Conservation (phyloP, 2,797 vertebrate species). For the Periparus ater region DNA sequence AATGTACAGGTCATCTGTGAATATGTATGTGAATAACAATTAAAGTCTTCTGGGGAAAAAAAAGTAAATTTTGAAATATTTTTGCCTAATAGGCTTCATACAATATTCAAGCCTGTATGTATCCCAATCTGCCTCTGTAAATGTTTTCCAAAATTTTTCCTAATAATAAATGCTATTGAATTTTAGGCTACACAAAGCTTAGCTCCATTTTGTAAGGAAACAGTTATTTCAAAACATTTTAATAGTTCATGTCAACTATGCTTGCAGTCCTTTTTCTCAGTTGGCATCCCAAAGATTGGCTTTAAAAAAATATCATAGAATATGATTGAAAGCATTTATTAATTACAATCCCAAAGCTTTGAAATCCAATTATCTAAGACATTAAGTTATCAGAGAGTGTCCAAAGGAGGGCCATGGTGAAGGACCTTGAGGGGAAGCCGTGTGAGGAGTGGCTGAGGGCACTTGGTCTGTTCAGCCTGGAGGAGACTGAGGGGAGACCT, state of each 20-base stretch:
- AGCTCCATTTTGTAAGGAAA: not conserved
- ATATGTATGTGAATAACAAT: not conserved
- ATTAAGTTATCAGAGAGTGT: not conserved
- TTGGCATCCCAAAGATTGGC: not conserved
- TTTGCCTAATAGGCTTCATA: not conserved
- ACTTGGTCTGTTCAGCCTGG: not conserved
- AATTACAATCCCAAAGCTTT: not conserved
- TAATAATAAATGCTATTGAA: not conserved
- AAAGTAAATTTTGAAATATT: not conserved
- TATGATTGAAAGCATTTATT: not conserved
- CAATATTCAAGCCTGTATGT: not conserved
- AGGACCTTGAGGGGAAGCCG: accelerated
- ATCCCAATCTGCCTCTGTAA: not conserved
- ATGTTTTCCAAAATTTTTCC: not conserved
- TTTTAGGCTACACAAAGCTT: not conserved
- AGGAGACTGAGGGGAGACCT: not conserved
- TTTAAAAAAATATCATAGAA: not conserved
- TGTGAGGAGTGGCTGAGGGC: accelerated
- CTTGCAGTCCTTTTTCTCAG: not conserved
- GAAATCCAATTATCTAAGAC: not conserved
- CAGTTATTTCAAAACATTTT: not conserved
- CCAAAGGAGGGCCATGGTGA: not conserved
- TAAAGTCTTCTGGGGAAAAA: not conserved
- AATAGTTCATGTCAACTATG: not conserved
- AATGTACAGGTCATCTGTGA: not conserved